A percentile compares a stretch with the other conserved stretches of the same genome.
These are phyloP conservation scores for Neoaliturus tenellus DNA, from an alignment of 2,888 invertebrate species.

Conservation along the genomic window DNA sequence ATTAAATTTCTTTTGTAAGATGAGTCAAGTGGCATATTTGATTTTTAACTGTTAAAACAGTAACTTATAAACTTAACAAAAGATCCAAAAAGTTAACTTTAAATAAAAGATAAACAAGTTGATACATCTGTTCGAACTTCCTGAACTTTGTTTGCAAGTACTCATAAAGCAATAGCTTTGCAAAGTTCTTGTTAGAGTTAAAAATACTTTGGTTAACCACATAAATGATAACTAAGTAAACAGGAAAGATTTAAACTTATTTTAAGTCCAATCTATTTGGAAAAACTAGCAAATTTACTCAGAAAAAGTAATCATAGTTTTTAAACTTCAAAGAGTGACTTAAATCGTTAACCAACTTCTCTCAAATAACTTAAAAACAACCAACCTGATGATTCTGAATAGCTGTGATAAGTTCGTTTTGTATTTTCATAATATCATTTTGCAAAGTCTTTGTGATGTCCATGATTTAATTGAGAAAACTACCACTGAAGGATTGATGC, in stretches of 20 bases:
- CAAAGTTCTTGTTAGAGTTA: slow-evolving; percentile 18
- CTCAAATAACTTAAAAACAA: slow-evolving; percentile 57
- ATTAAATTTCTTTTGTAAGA: no score
- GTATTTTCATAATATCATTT: slow-evolving; percentile 78
- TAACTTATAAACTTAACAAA: not conserved
- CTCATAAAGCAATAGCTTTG: slow-evolving; percentile 34
- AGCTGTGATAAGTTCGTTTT: slow-evolving; percentile 78
- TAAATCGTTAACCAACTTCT: slow-evolving; percentile 37
- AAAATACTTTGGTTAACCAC: slow-evolving; percentile 5
- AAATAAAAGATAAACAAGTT: slow-evolving; percentile 6
- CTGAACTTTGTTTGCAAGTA: slow-evolving; percentile 42
- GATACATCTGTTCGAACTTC: slow-evolving; percentile 16
- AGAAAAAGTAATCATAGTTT: not conserved
- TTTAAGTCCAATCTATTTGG: not conserved
- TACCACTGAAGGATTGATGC: slow-evolving; percentile 5
- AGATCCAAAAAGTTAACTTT: not conserved
- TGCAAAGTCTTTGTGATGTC: slow-evolving; percentile 79
- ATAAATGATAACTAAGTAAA: not conserved
- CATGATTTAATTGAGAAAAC: slow-evolving; percentile 71
- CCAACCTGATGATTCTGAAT: slow-evolving; percentile 80
- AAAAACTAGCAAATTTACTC: not conserved
- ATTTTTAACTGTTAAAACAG: no score
- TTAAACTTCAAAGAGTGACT: not conserved
- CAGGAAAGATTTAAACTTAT: not conserved
- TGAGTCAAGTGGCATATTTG: no score